Percentiles rank a stretch among this genome's conserved stretches.
These are phyloP conservation scores for Agonopterix alstromeriana DNA, from an alignment of 2,888 invertebrate species.

Conservation along the genomic window DNA sequence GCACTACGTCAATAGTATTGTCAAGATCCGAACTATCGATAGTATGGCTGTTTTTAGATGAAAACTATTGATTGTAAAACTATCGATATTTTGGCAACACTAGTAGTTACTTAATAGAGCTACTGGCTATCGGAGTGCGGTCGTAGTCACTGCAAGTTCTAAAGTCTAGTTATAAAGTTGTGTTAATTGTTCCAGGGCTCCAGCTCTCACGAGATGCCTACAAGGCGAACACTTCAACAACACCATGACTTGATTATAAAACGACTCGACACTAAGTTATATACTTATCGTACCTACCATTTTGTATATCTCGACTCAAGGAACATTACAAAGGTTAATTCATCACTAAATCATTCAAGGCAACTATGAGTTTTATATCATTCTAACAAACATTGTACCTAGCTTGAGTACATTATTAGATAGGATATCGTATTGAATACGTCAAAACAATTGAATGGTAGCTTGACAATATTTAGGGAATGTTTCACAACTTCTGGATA, in stretches of 20 bases:
- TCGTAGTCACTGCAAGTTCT: too few species aligned
- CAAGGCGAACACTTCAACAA: constrained; percentile 57
- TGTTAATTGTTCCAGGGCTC: constrained; percentile 60
- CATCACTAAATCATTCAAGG: constrained; percentile 1
- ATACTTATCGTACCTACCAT: constrained; percentile 42
- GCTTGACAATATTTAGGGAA: too few species aligned
- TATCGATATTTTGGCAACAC: too few species aligned
- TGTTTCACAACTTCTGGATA: too few species aligned
- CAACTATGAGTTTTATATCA: constrained; percentile 5
- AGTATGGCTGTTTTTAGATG: too few species aligned
- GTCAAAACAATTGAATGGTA: too few species aligned
- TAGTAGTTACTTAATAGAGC: too few species aligned
- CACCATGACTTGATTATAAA: constrained; percentile 50
- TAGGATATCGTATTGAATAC: not conserved
- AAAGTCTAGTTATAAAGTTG: not conserved
- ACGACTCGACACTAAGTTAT: constrained; percentile 19
- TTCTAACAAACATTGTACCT: constrained; percentile 2
- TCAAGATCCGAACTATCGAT: too few species aligned
- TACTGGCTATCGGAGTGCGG: too few species aligned
- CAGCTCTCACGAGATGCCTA: constrained; percentile 64
- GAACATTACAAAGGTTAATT: constrained; percentile 30
- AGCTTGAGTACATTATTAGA: not conserved
- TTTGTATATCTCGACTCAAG: constrained; percentile 43
- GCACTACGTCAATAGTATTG: too few species aligned
- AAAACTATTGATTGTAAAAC: too few species aligned